Percentiles rank a stretch among this genome's conserved stretches.
Evolutionary conservation across 2,888 invertebrate species (phyloP).

Genomic region (Nemoura dubitans): DNA sequence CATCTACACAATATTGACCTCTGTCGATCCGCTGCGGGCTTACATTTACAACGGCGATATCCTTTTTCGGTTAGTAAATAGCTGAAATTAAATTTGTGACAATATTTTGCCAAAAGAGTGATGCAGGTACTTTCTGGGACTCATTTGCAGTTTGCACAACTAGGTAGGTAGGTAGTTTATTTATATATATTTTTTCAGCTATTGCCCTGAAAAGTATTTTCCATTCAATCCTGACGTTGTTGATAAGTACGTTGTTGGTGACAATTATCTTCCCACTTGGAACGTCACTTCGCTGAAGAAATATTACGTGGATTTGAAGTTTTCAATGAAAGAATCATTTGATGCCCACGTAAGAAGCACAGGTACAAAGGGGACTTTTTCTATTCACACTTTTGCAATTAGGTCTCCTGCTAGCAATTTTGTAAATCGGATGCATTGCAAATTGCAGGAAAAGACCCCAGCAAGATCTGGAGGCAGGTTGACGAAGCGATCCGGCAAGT

Average conservation of each 20-base stretch:
- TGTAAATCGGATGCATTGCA: too few relatives aligned
- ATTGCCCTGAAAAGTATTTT: conserved; percentile 88
- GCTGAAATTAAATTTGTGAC: background rate
- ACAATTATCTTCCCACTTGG: conserved; percentile 95
- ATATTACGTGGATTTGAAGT: conserved; percentile 75
- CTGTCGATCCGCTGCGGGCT: conserved; percentile 86
- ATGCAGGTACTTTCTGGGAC: background rate
- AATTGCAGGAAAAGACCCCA: conserved; percentile 71
- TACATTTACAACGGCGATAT: conserved; percentile 92
- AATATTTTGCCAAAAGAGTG: too few relatives aligned
- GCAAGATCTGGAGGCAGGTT: conserved; percentile 81
- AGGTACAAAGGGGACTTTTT: conserved; percentile 51
- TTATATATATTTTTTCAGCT: conserved; percentile 65
- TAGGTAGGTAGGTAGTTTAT: too few relatives aligned
- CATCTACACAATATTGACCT: conserved; percentile 90
- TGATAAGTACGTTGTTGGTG: conserved; percentile 93
- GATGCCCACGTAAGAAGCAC: conserved; percentile 74
- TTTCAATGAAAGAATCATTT: conserved; percentile 87
- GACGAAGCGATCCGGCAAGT: conserved; percentile 78
- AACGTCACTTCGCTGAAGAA: conserved; percentile 81
- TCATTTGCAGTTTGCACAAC: conserved; percentile 33
- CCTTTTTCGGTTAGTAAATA: conserved; percentile 74
- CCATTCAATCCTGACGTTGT: conserved; percentile 84
- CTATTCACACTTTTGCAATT: background rate
- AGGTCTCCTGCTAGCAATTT: too few relatives aligned